A percentile compares a stretch with the other conserved stretches of the same genome.
phyloP scores from a whole-genome alignment of 2,888 invertebrate genomes.

The Willowsia nigromaculata region DNA sequence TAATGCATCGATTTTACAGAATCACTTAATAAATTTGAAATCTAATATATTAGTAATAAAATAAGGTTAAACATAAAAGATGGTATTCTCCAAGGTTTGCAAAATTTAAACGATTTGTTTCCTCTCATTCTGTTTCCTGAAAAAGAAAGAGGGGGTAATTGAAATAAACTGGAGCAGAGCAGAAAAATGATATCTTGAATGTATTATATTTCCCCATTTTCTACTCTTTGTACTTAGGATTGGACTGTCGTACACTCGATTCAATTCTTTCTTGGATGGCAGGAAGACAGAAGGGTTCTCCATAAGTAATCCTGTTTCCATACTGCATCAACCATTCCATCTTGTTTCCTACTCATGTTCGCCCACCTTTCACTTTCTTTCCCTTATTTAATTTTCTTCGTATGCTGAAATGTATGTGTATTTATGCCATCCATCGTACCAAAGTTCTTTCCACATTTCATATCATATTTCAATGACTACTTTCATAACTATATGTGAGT shows the following conservation, averaged over 20 bases:
- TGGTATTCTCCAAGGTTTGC: too few species aligned
- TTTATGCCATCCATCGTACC: neutral
- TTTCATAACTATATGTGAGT: neutral
- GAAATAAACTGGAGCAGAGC: neutral
- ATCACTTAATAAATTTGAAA: too few species aligned
- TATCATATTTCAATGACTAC: neutral
- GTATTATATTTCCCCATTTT: neutral
- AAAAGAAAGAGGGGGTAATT: neutral
- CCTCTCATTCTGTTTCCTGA: neutral
- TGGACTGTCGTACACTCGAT: neutral
- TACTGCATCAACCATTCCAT: neutral
- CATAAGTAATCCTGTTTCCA: neutral
- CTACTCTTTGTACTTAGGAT: neutral
- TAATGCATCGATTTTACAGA: too few species aligned
- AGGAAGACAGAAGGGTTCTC: neutral
- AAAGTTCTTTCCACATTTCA: neutral
- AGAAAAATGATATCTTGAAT: neutral
- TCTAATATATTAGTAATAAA: too few species aligned
- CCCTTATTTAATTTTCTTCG: neutral
- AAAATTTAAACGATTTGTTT: too few species aligned
- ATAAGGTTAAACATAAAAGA: too few species aligned
- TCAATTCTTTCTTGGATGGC: too few species aligned
- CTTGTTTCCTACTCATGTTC: neutral
- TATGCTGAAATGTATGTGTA: neutral
- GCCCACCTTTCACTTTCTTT: neutral